Base-by-base conservation (phyloP, 1,140 invertebrate species). In the Drosophila parvula region DNA sequence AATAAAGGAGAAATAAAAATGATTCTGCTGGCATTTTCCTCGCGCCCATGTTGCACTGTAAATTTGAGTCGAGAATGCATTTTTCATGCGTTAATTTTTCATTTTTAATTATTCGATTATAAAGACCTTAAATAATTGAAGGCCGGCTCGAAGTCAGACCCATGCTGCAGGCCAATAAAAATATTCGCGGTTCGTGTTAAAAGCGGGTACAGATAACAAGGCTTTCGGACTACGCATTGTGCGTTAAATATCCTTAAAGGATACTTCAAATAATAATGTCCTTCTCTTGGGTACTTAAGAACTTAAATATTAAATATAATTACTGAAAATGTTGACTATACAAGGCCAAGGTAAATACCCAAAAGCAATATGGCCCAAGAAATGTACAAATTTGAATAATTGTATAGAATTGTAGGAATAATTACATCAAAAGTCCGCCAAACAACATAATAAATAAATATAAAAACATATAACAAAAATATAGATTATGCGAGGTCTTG, bases 41-140 rank as follows among this genome's bases (percentile, higher is more conserved):
- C 41, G 51, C 51, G 36, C 22, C 53, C 28, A 53, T 63, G 51
- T 43, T 14, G 16, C 56, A 43, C 44, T 88, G 76, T 82, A 88
- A 74, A 88, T 79, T 82, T 70, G 71, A 78, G 83, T 67, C 74
- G 84, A 78, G 75, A 82, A 86, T 88, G 79, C 83, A 86, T 88
- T 83, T 86, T 86, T 83, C 83, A 80, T 88, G 79, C 83, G 83
- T 83, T 86, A 86, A 86, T 86, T 86, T 88, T 88, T 86, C 83
- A 86, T 88, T 86, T 86, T 86, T 86, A 86, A 86, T 86, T 86
- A 86, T 86, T 86, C 83, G 84, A 86, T 86, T 86, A 86, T 88
- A 86, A 88, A 79, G 83, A 86, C 79, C 83, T 83, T 79, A 74
- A 81, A 88, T 86, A 86, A 88, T 86, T 86, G 79, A 88, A 86